phyloP scores from a whole-genome alignment of 2,113 vertebrate genomes.

The Tiliqua scincoides region DNA sequence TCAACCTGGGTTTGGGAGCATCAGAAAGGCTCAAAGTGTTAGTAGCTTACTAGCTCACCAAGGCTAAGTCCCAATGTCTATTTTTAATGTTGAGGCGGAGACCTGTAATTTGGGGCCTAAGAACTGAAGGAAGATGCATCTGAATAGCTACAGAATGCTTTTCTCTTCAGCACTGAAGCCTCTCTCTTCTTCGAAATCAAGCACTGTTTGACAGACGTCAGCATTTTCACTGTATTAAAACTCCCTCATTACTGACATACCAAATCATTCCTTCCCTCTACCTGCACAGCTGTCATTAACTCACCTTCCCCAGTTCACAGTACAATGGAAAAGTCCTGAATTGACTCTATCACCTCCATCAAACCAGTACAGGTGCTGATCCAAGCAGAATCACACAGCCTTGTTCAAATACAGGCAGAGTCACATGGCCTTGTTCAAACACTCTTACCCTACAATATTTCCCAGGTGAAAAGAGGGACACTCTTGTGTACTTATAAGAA shows the following conservation, averaged over 20 bases:
- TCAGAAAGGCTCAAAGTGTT: constrained; percentile 62
- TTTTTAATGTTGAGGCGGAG: background rate
- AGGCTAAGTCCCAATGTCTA: background rate
- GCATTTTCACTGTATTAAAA: constrained; percentile 57
- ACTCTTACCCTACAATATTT: background rate
- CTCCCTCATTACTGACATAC: constrained; percentile 54
- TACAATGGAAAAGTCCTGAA: constrained; percentile 54
- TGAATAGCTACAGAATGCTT: background rate
- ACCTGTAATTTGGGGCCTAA: background rate
- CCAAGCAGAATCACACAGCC: constrained; percentile 45
- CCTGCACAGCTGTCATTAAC: constrained; percentile 59
- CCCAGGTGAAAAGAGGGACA: background rate
- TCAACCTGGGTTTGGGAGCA: constrained; percentile 65
- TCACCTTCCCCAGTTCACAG: constrained; percentile 59
- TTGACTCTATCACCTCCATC: constrained; percentile 49
- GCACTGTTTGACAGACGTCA: constrained; percentile 56
- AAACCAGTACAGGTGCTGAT: constrained; percentile 59
- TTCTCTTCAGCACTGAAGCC: background rate
- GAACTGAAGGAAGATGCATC: background rate
- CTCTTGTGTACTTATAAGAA: background rate
- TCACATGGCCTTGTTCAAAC: constrained; percentile 47
- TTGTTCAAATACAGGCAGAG: constrained; percentile 54
- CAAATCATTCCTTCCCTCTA: constrained; percentile 57
- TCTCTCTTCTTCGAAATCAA: constrained; percentile 47
- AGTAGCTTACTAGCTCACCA: background rate